phyloP scores from a whole-genome alignment of 2,797 vertebrate species.

The Triplophysa bombifrons region DNA sequence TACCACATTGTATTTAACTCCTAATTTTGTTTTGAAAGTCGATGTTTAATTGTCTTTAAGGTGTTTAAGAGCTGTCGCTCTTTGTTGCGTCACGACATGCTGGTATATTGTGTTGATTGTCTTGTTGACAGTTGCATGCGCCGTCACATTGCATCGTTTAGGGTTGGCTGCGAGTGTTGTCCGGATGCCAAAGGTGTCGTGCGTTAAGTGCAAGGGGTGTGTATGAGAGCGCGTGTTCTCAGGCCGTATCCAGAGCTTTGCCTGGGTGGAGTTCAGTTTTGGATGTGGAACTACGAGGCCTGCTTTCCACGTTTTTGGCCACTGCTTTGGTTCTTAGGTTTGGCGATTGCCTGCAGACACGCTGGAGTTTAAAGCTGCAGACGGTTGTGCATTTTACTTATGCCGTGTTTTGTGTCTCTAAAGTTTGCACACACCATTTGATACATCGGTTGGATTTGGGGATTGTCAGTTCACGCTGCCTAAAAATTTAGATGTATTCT shows the following conservation, averaged over 20 bases:
- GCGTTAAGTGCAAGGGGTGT: constrained; percentile 5
- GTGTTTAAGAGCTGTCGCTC: neutral
- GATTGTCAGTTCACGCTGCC: too few species aligned
- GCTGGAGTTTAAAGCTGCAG: neutral
- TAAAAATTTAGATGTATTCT: neutral
- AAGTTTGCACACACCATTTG: neutral
- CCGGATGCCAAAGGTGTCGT: constrained; percentile 29
- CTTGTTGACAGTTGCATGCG: constrained; percentile 3
- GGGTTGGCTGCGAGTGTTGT: constrained; percentile 12
- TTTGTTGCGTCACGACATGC: neutral
- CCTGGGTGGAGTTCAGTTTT: constrained; percentile 55
- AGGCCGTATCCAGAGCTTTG: constrained; percentile 8
- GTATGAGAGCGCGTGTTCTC: constrained; percentile 27
- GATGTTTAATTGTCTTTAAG: neutral
- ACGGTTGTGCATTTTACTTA: neutral
- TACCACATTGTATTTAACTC: neutral
- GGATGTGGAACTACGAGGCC: constrained; percentile 45
- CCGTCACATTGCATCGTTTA: constrained; percentile 26
- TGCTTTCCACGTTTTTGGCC: constrained; percentile 35
- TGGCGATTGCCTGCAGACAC: neutral
- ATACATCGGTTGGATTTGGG: too few species aligned
- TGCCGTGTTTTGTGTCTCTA: neutral
- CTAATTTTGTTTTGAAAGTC: neutral
- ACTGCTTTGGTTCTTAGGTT: constrained; percentile 6
- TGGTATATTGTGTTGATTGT: neutral